Conservation (phyloP, 2,797 vertebrate genomes). For the Chaetophractus vellerosus region DNA sequence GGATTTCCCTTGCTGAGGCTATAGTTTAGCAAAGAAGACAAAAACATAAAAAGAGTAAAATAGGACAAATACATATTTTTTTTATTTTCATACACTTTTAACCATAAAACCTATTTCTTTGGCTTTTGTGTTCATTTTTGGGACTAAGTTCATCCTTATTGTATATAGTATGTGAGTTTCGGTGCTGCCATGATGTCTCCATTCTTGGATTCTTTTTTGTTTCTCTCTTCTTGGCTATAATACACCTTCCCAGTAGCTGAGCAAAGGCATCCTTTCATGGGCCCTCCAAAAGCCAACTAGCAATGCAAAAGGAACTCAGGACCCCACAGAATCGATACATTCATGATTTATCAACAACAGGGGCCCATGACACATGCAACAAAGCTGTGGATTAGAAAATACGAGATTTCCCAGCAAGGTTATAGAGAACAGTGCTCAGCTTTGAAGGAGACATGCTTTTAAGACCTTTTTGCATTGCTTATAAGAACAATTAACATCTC, state of each 20-base stretch:
- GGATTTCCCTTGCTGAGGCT: background rate
- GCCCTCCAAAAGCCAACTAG: background rate
- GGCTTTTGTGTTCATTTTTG: background rate
- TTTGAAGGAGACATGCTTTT: conserved; percentile 11
- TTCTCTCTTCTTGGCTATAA: background rate
- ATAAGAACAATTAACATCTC: background rate
- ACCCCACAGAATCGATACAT: background rate
- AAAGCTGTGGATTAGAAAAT: background rate
- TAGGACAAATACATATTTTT: background rate
- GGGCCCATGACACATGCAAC: background rate
- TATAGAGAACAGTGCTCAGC: background rate
- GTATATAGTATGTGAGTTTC: background rate
- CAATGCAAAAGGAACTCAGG: background rate
- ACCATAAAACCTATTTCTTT: background rate
- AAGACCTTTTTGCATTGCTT: background rate
- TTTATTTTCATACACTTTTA: background rate
- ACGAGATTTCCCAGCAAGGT: background rate
- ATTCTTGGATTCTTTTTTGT: background rate
- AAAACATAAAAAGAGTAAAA: background rate
- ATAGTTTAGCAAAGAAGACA: conserved; percentile 1
- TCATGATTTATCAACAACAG: background rate
- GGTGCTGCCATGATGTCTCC: background rate
- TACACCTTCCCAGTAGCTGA: background rate
- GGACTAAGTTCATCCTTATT: background rate
- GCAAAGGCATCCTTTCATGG: background rate